phyloP scores from a whole-genome alignment of 2,113 vertebrate genomes.

The Fukomys damarensis region DNA sequence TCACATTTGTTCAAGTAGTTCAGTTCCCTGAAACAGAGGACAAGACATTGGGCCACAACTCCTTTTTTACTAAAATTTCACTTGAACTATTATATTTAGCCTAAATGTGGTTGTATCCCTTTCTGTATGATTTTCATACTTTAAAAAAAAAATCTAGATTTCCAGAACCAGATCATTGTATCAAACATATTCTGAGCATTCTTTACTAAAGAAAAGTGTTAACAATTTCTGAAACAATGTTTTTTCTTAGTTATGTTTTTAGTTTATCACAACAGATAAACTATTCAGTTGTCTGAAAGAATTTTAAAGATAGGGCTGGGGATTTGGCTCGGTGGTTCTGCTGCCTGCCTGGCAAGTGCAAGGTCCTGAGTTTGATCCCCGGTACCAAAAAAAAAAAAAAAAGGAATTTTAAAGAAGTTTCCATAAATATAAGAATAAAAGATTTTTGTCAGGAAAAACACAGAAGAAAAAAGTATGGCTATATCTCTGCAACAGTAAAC shows the following conservation, averaged over 20 bases:
- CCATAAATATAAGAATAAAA: neutral
- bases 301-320: too few relatives aligned
- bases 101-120: neutral
- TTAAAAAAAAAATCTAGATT: neutral
- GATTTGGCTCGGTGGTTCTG: too few relatives aligned
- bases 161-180: neutral
- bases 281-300: too few relatives aligned
- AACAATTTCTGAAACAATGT: neutral
- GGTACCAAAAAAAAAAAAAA: too few relatives aligned
- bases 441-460: neutral
- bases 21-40: neutral
- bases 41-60: constrained; percentile 26
- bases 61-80: constrained; percentile 46
- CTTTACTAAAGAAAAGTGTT: neutral
- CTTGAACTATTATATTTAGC: constrained; percentile 19
- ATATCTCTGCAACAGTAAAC: neutral
- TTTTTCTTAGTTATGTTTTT: too few relatives aligned
- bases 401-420: neutral
- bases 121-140: constrained; percentile 3
- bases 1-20: neutral
- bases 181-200: neutral
- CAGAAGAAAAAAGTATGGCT: neutral
- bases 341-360: too few relatives aligned
- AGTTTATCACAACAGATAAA: too few relatives aligned
- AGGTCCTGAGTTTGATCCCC: too few relatives aligned